Evolutionary conservation across 2,797 vertebrate genomes (phyloP), one percentile per base, ranked within the genome.

Genomic region (Syngnathus rostellatus): DNA sequence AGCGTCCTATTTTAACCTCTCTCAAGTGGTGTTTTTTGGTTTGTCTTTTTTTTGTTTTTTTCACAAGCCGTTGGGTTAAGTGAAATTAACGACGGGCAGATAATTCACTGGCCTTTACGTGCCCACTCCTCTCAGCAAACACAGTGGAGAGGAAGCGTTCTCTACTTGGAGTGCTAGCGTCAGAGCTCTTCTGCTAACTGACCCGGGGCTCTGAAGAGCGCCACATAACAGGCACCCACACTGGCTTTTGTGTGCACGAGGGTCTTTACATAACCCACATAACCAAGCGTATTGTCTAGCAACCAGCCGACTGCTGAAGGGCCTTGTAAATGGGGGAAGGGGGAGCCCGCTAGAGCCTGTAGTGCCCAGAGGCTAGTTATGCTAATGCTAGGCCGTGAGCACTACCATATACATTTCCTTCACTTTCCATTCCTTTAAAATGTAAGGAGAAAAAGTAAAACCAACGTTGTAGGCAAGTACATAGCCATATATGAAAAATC

Each of bases 201-300:
- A 89, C 85, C 87, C 84, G 37, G 83, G 79, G 74, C 79, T 82
- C 85, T 92, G 88, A 90, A 90, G 90, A 89, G 87, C 81, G 70
- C 74, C 86, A 86, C 80, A 88, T 88, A 87, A 88, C 88, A 83
- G 85, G 85, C 85, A 57, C 81, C 89, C 88, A 86, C 87, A 85
- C 83, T 88, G 87, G 88, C 89, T 88, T 91, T 92, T 92, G 89
- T 92, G 85, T 80, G 85, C 84, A 88, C 82, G 87, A 91, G 90
- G 87, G 88, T 88, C 91, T 92, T 91, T 90, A 91, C 89, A 92
- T 91, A 91, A 90, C 90, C 87, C 86, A 85, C 88, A 89, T 88
- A 91, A 92, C 89, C 89, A 91, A 87, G 86, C 86, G 79, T 85
- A 91, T 90, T 91, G 90, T 91, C 90, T 92, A 92, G 90, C 90